These are phyloP conservation scores for Psittacara wagleri DNA, from an alignment of 2,113 vertebrate species.

Conservation along the genomic window DNA sequence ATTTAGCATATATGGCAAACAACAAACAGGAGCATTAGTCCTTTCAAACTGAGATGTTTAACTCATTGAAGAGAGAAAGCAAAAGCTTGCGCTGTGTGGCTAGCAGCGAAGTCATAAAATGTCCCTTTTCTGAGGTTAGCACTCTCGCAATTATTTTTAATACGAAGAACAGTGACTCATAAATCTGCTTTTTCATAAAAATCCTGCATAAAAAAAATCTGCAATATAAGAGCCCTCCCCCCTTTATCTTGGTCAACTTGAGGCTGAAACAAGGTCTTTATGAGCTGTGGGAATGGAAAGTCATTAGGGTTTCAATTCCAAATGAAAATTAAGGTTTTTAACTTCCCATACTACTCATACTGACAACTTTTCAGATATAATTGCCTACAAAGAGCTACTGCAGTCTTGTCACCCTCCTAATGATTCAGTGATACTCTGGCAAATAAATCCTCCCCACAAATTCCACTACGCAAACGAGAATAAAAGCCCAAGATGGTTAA, in stretches of 20 bases:
- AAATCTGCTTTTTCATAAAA: slow-evolving; percentile 13
- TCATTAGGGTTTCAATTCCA: slow-evolving; percentile 31
- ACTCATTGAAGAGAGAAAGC: slow-evolving; percentile 27
- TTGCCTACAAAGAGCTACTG: slow-evolving; percentile 56
- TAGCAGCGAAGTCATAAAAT: background rate
- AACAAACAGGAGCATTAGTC: slow-evolving; percentile 3
- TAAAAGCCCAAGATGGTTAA: slow-evolving; percentile 25
- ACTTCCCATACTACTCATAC: slow-evolving; percentile 30
- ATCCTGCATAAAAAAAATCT: background rate
- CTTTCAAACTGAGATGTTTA: slow-evolving; percentile 5
- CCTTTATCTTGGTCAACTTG: slow-evolving; percentile 35
- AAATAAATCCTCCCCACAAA: slow-evolving; percentile 38
- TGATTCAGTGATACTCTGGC: background rate
- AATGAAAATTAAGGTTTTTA: slow-evolving; percentile 52
- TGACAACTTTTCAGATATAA: slow-evolving; percentile 49
- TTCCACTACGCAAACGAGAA: background rate
- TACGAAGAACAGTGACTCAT: slow-evolving; percentile 38
- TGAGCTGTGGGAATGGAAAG: slow-evolving; percentile 30
- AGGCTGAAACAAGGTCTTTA: slow-evolving; percentile 29
- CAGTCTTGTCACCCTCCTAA: slow-evolving; percentile 38
- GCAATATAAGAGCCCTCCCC: background rate
- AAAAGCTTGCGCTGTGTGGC: background rate
- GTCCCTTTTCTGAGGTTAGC: slow-evolving; percentile 23
- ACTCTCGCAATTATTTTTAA: slow-evolving; percentile 43
- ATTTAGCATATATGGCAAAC: background rate